Conservation (phyloP, 92 coral and sea anemone genomes). For the Chrysogorgia sp. region DNA sequence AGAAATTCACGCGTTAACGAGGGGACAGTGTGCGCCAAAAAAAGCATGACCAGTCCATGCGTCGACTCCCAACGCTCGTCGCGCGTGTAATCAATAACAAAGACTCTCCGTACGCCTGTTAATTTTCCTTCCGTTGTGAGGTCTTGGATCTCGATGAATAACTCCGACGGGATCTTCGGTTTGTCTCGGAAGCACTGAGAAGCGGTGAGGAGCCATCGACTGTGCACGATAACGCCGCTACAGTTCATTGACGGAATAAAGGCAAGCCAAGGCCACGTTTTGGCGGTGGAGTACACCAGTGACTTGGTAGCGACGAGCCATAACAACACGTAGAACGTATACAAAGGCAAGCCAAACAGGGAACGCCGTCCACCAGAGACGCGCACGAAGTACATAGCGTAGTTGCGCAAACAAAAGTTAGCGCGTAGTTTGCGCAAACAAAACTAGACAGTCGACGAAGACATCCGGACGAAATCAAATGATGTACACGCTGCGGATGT, state of each 20-base stretch:
- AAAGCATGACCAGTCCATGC: slow-evolving; percentile 23
- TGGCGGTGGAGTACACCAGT: slow-evolving; percentile 7
- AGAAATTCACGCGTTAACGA: slow-evolving; percentile 30
- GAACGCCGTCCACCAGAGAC: background rate
- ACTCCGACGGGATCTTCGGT: slow-evolving; percentile 35
- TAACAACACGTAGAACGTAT: background rate
- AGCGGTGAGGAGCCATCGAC: slow-evolving; percentile 81
- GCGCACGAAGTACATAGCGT: background rate
- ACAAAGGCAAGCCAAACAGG: background rate
- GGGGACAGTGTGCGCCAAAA: slow-evolving; percentile 21
- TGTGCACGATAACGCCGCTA: slow-evolving; percentile 73
- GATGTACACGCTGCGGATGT: background rate
- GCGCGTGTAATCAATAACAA: slow-evolving; percentile 39
- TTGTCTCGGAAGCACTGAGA: slow-evolving; percentile 67
- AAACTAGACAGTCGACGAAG: background rate
- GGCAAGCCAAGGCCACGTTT: slow-evolving; percentile 77
- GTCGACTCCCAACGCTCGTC: background rate
- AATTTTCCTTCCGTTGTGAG: background rate
- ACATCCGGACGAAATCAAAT: background rate
- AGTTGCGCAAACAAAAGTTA: background rate
- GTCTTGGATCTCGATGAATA: slow-evolving; percentile 13
- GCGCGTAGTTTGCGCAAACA: background rate
- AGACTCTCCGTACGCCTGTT: background rate
- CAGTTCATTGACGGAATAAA: slow-evolving; percentile 72
- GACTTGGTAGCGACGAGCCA: background rate